Base-by-base conservation (phyloP, 2,888 invertebrate species). In the Desoria tigrina region DNA sequence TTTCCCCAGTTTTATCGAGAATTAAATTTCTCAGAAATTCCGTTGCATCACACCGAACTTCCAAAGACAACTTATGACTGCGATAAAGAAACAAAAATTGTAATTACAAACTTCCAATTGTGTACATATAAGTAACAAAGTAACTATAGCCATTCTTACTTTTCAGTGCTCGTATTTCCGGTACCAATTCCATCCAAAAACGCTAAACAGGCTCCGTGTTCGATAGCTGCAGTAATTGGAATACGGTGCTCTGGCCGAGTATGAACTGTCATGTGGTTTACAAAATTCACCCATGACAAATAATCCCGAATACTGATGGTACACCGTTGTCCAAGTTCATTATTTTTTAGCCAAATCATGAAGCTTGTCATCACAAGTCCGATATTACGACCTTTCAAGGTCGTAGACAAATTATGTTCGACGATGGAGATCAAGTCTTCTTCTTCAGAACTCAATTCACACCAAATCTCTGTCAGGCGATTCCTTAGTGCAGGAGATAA, bases 381-480 rank as follows among this genome's bases (percentile, higher is more conserved):
- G 45, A 90, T 84, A 77, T 89, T 87, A 0, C 86, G 87, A 39
- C 79, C 82, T 70, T 85, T 85, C 72, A 95, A 86, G 1, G 84
- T 84, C 61, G 80, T 78, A 58, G 79, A 79, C 45, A 94, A 82
- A 79, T 93, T 94, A 77, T 90, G 90, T 77, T 88, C 87, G 28
- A 94, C 86, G 65, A 98, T 95, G 61, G 84, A 82, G 16, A 88
- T 81, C 45, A 95, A 83, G 81, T 98, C 97, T 16, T 86, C 83
- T 60, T 85, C 82, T 26, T 86, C 84, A 18, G 86, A 85, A 11
- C 88, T 89, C 57, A 87, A 86, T 63, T 90, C 90, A 78, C 97
- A 97, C 98, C 98, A 99, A 78, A 99, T 94, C 83, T 99, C 99
- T 0, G 99, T 98, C 77, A 99, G 95, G 55, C 99, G 87, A 83